Conservation (phyloP, 1,140 invertebrate genomes). For the Drosophila kikkawai region DNA sequence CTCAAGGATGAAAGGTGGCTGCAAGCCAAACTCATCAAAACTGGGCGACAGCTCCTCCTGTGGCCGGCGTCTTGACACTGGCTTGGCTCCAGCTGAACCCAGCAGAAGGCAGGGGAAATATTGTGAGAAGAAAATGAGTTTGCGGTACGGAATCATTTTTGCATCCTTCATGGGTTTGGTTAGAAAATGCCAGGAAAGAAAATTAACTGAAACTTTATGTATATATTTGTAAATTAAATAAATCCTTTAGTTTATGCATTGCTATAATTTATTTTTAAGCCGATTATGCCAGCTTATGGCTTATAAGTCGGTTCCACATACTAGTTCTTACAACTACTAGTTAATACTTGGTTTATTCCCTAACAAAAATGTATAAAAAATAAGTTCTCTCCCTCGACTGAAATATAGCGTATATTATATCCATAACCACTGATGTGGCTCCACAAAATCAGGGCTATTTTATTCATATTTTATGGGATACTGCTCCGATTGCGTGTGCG, state of each 20-base stretch:
- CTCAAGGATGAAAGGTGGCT: neutral
- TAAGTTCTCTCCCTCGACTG: neutral
- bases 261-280: no score
- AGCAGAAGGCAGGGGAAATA: constrained; percentile 14
- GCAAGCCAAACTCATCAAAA: constrained; percentile 71
- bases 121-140: constrained; percentile 48
- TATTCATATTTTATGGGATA: constrained; percentile 36
- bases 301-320: no score
- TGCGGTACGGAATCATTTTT: constrained; percentile 23
- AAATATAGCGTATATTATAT: neutral
- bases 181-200: neutral
- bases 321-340: no score
- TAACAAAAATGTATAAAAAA: neutral
- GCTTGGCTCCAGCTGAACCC: constrained; percentile 25
- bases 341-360: neutral
- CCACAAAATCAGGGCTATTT: constrained; percentile 24
- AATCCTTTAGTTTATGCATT: no score
- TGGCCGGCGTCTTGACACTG: constrained; percentile 28
- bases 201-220: neutral
- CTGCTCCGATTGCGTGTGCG: constrained; percentile 46
- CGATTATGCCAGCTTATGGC: no score
- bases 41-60: constrained; percentile 42
- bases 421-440: neutral
- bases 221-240: neutral
- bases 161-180: neutral